phyloP scores from a whole-genome alignment of 1,140 invertebrate genomes.

The Odontomachus brunneus region DNA sequence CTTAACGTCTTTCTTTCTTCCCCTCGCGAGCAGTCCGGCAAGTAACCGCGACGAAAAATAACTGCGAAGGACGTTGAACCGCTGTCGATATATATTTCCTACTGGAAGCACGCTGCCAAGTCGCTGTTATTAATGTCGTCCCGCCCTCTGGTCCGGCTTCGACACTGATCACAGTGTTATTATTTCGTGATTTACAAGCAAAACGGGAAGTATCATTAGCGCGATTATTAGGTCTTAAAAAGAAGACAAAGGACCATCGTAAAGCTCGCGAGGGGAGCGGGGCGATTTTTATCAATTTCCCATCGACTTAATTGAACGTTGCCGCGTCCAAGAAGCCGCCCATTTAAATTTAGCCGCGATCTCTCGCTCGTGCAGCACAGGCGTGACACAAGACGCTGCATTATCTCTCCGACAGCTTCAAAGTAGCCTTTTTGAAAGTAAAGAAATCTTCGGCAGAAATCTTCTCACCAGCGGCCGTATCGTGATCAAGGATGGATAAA shows the following conservation, averaged over 20 bases:
- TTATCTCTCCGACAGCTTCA: too few relatives aligned
- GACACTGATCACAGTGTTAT: constrained; percentile 22
- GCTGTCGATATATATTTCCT: constrained; percentile 22
- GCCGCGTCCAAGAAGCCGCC: background rate
- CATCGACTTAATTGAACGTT: background rate
- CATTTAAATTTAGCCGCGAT: background rate
- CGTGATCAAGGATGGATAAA: too few relatives aligned
- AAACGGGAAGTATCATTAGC: constrained; percentile 29
- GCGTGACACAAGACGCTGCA: background rate
- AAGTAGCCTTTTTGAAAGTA: too few relatives aligned
- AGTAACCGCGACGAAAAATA: background rate
- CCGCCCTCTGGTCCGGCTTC: background rate
- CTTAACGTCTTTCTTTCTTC: background rate
- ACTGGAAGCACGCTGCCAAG: background rate
- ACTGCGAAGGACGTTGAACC: background rate
- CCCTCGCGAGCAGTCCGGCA: background rate
- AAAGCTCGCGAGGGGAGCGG: background rate
- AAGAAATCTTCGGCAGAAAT: too few relatives aligned
- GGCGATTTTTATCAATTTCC: background rate
- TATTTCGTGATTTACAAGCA: constrained; percentile 34
- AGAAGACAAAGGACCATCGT: background rate
- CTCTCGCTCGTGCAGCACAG: background rate
- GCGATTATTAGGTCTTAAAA: constrained; percentile 1
- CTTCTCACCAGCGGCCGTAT: too few relatives aligned
- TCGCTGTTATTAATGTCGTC: constrained; percentile 26